A percentile compares a stretch with the other conserved stretches of the same genome.
These are phyloP conservation scores for Glomeris marginata DNA, from an alignment of 2,888 invertebrate species.

Conservation along the genomic window DNA sequence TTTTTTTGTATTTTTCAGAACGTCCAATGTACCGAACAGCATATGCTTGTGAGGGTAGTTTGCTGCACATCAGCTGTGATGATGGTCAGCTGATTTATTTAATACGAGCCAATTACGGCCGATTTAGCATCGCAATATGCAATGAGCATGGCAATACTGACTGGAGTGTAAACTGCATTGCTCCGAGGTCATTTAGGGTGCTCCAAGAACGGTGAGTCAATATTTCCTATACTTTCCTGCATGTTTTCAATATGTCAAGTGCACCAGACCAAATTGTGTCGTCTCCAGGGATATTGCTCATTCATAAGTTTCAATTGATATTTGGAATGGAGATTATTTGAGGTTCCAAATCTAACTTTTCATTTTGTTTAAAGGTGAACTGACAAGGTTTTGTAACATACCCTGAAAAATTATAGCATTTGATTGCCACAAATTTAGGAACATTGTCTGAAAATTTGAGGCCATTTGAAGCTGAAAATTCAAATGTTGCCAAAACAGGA, in stretches of 20 bases:
- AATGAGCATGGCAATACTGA: conserved; percentile 92
- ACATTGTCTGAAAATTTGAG: no score
- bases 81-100: conserved; percentile 18
- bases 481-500: no score
- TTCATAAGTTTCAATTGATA: no score
- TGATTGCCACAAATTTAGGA: no score
- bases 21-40: conserved; percentile 18
- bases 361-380: no score
- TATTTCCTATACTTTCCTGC: background rate
- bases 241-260: background rate
- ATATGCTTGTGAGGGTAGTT: conserved; percentile 26
- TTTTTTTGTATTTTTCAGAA: conserved; percentile 10
- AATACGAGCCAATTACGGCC: conserved; percentile 27
- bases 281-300: no score
- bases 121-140: conserved; percentile 84
- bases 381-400: no score
- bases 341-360: no score
- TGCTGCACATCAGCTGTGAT: conserved; percentile 22
- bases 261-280: background rate
- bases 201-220: conserved; percentile 62
- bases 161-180: conserved; percentile 94
- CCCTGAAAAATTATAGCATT: no score
- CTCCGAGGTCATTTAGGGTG: conserved; percentile 69
- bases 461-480: no score
- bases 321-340: no score